A percentile compares a stretch with the other conserved stretches of the same genome.
These are phyloP conservation scores for Leptinotarsa lineolata DNA, from an alignment of 1,140 invertebrate species.

Conservation along the genomic window DNA sequence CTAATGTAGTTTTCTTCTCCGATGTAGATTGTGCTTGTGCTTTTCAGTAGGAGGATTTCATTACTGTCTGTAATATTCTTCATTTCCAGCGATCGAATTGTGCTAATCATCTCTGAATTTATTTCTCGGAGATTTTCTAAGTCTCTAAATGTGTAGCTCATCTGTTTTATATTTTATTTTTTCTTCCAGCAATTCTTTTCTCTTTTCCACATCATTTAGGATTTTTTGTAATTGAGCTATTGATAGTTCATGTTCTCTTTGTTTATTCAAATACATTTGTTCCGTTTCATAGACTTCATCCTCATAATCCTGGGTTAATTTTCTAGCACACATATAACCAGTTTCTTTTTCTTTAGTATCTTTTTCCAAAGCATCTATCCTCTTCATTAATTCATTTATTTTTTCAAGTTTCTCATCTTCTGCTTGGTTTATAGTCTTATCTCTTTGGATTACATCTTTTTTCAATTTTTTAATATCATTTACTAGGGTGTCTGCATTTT, in stretches of 20 bases:
- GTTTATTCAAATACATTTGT: background rate
- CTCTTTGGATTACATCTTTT: too few species aligned
- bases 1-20: too few species aligned
- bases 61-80: conserved; percentile 5
- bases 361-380: background rate
- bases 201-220: background rate
- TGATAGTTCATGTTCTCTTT: conserved; percentile 1
- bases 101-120: too few species aligned
- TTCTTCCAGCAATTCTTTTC: conserved; percentile 7
- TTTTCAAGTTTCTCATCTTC: too few species aligned
- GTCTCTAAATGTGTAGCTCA: background rate
- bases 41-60: background rate
- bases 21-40: too few species aligned
- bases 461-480: too few species aligned
- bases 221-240: background rate
- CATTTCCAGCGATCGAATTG: conserved; percentile 1
- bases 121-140: background rate
- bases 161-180: conserved; percentile 9
- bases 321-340: too few species aligned
- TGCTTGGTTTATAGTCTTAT: too few species aligned
- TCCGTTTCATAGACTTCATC: too few species aligned
- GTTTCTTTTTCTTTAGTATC: too few species aligned
- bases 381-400: background rate
- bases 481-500: too few species aligned
- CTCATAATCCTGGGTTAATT: too few species aligned